Evolutionary conservation across 2,113 vertebrate genomes (phyloP).

Genomic region (Pipra filicauda): DNA sequence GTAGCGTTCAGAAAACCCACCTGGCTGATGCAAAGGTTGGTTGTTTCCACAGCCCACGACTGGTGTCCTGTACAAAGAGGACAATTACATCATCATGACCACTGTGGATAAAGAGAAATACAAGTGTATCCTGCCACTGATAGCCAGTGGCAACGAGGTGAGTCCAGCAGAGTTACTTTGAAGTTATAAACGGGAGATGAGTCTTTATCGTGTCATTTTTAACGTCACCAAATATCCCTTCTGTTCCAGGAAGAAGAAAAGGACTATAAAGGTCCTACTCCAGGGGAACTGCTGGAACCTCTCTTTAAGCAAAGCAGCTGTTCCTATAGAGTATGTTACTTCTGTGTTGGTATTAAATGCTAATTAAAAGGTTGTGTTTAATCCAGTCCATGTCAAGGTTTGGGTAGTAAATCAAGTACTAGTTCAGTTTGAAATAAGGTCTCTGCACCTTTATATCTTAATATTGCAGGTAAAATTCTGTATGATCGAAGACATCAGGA

Average conservation of each 20-base stretch:
- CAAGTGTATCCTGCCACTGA: slow-evolving; percentile 91
- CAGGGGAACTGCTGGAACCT: slow-evolving; percentile 86
- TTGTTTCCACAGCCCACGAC: slow-evolving; percentile 80
- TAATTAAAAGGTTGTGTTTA: background rate
- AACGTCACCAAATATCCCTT: background rate
- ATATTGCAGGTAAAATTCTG: background rate
- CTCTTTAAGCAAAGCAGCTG: slow-evolving; percentile 98
- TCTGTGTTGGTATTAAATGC: background rate
- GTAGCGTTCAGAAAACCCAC: background rate
- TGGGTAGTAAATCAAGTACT: background rate
- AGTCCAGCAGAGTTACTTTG: background rate
- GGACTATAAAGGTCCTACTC: slow-evolving; percentile 86
- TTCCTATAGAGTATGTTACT: slow-evolving; percentile 89
- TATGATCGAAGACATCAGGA: background rate
- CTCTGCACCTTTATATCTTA: background rate
- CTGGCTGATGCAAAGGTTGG: background rate
- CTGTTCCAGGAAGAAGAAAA: slow-evolving; percentile 84
- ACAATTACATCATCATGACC: slow-evolving; percentile 97
- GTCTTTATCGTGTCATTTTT: background rate
- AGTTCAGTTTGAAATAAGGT: background rate
- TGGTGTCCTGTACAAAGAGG: slow-evolving; percentile 90
- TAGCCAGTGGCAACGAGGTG: slow-evolving; percentile 86
- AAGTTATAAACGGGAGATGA: background rate
- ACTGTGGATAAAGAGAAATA: slow-evolving; percentile 95
- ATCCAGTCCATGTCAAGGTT: background rate